phyloP scores from a whole-genome alignment of 1,140 invertebrate genomes.

The Leptestheria dahalacensis region DNA sequence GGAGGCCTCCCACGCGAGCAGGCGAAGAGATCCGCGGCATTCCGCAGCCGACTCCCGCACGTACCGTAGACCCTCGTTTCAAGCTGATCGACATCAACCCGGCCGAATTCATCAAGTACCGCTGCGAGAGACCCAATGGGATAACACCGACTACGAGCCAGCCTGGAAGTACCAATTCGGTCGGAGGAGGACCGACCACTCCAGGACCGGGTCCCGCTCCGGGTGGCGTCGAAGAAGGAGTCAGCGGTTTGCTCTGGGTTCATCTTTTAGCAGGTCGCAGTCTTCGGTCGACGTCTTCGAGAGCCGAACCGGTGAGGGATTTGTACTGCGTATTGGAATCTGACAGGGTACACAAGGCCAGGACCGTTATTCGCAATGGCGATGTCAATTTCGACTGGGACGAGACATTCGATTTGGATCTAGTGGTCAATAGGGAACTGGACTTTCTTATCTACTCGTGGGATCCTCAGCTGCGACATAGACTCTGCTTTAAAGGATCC shows the following conservation, averaged over 20 bases:
- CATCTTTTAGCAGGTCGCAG: conserved; percentile 67
- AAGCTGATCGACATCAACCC: conserved; percentile 74
- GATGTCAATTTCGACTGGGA: conserved; percentile 98
- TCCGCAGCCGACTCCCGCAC: conserved; percentile 24
- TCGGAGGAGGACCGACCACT: neutral
- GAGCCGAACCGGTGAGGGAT: conserved; percentile 50
- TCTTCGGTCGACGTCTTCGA: conserved; percentile 47
- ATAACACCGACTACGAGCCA: neutral
- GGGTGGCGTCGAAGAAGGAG: conserved; percentile 35
- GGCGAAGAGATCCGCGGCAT: conserved; percentile 17
- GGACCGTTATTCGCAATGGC: conserved; percentile 91
- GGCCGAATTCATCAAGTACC: conserved; percentile 82
- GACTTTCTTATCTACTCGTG: conserved; percentile 95
- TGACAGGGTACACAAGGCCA: conserved; percentile 89
- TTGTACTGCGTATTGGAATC: conserved; percentile 94
- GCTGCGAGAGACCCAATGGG: conserved; percentile 55
- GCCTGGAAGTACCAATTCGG: neutral
- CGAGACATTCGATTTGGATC: conserved; percentile 93
- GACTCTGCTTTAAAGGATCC: conserved; percentile 80
- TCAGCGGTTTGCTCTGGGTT: conserved; percentile 80
- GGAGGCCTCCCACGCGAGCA: neutral
- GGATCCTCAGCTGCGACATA: conserved; percentile 90
- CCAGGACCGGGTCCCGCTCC: conserved; percentile 8
- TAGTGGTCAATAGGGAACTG: conserved; percentile 82
- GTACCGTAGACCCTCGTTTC: conserved; percentile 30